Evolutionary conservation across 2,113 vertebrate genomes (phyloP).

Genomic region (Pipa parva): DNA sequence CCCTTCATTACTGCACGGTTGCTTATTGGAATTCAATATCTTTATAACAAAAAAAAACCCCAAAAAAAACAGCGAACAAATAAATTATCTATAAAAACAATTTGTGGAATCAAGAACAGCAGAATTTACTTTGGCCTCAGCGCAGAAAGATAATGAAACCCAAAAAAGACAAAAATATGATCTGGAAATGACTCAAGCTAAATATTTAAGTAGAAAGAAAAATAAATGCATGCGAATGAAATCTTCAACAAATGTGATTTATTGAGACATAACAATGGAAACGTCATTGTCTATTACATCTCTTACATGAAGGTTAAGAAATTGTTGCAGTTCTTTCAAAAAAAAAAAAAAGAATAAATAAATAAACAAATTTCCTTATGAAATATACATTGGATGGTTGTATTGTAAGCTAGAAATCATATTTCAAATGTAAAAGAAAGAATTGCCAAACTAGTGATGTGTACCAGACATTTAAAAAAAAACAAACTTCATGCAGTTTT

Average conservation of each 20-base stretch:
- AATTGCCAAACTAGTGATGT: no score
- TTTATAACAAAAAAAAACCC: not conserved
- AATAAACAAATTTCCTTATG: no score
- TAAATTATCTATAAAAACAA: not conserved
- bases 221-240: constrained; percentile 21
- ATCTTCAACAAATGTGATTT: not conserved
- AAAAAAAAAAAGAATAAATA: no score
- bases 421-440: no score
- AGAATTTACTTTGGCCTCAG: constrained; percentile 23
- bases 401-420: no score
- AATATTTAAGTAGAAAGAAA: constrained; percentile 42
- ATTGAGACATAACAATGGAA: not conserved
- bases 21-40: constrained; percentile 1
- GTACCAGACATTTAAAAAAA: no score
- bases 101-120: not conserved
- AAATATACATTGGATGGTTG: no score
- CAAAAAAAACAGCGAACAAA: not conserved
- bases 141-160: constrained; percentile 21
- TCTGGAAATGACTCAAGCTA: constrained; percentile 21
- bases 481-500: no score
- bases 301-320: not conserved
- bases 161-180: constrained; percentile 36
- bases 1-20: constrained; percentile 18
- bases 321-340: no score
- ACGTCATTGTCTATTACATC: not conserved